Conservation (phyloP, 30 jellyfish, hydroid and myxozoan genomes). For the Hydra vulgaris region DNA sequence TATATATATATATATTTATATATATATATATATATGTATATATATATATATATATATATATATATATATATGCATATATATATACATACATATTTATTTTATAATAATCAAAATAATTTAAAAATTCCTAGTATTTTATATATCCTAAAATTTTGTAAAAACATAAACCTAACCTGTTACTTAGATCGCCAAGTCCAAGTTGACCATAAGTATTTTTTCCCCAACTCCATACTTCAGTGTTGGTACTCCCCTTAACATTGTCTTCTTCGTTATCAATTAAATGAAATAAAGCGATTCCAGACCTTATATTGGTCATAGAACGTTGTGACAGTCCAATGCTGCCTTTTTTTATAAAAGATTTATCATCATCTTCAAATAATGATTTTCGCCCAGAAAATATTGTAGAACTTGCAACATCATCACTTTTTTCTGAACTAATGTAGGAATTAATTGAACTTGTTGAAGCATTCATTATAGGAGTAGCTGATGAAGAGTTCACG, state of each 20-base stretch:
- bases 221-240: conserved; percentile 90
- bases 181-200: conserved; percentile 61
- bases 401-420: not conserved
- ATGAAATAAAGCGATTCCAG: conserved; percentile 4
- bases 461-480: not conserved
- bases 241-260: not conserved
- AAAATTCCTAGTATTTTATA: too few species aligned
- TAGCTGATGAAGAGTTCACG: not conserved
- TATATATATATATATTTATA: too few species aligned
- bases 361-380: conserved; percentile 1
- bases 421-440: not conserved
- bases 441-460: not conserved
- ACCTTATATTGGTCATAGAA: not conserved
- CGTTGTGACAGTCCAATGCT: conserved; percentile 5
- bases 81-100: too few species aligned
- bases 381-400: conserved; percentile 19
- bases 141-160: too few species aligned
- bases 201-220: conserved; percentile 83
- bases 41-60: too few species aligned
- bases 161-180: conserved; percentile 26
- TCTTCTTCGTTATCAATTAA: conserved; percentile 1
- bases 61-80: too few species aligned
- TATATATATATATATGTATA: too few species aligned
- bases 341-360: not conserved
- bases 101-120: too few species aligned